A percentile compares a stretch with the other conserved stretches of the same genome.
Evolutionary conservation across 2,888 invertebrate species (phyloP).

Genomic region (Nezara viridula): DNA sequence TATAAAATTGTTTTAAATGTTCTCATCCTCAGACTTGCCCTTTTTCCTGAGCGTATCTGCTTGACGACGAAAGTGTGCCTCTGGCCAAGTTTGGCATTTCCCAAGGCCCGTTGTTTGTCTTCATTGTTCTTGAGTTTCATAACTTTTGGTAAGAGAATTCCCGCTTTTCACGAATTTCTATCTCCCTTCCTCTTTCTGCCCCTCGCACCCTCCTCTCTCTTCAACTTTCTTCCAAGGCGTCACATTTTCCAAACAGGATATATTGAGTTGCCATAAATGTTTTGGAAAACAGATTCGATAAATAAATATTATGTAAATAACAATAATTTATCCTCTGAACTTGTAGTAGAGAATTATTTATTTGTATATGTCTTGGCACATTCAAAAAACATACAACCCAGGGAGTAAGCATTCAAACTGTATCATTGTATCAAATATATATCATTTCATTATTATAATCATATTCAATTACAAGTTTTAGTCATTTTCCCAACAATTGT

Average conservation of each 20-base stretch:
- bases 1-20: neutral
- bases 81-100: neutral
- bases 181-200: neutral
- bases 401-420: too few relatives aligned
- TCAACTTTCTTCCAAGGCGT: neutral
- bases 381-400: too few relatives aligned
- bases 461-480: too few relatives aligned
- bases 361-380: too few relatives aligned
- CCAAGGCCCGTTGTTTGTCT: slow-evolving; percentile 14
- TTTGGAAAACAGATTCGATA: too few relatives aligned
- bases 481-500: too few relatives aligned
- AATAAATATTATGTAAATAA: too few relatives aligned
- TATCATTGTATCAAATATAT: too few relatives aligned
- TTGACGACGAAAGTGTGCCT: neutral
- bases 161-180: slow-evolving; percentile 7
- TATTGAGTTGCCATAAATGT: too few relatives aligned
- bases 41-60: neutral
- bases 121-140: slow-evolving; percentile 40
- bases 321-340: too few relatives aligned
- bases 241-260: neutral
- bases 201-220: neutral
- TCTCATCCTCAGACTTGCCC: neutral
- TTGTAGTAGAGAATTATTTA: too few relatives aligned
- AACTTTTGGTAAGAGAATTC: slow-evolving; percentile 16
- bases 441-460: too few relatives aligned